These are phyloP conservation scores for Metridium senile DNA, from an alignment of 92 coral and sea anemone species.

Conservation along the genomic window DNA sequence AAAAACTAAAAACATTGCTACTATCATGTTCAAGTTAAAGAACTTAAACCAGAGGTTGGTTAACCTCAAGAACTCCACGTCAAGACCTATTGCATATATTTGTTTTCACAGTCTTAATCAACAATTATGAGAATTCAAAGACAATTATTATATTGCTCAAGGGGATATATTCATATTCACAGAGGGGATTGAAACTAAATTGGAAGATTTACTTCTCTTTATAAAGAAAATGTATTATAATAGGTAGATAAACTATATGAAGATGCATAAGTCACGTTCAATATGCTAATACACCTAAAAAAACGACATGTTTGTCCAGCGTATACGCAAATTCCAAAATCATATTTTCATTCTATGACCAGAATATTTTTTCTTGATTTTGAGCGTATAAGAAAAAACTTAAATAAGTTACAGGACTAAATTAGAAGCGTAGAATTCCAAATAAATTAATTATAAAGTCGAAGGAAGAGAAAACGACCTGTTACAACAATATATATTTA, in stretches of 20 bases:
- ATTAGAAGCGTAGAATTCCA: conserved; percentile 13
- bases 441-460: conserved; percentile 30
- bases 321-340: conserved; percentile 1
- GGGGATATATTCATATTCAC: not conserved
- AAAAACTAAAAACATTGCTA: not conserved
- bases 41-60: conserved; percentile 5
- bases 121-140: conserved; percentile 5
- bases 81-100: conserved; percentile 9
- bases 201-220: no score
- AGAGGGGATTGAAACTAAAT: no score
- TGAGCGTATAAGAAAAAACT: not conserved
- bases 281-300: conserved; percentile 1
- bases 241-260: not conserved
- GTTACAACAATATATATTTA: conserved; percentile 24
- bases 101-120: not conserved
- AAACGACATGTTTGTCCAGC: conserved; percentile 16
- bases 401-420: conserved; percentile 19
- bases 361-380: no score
- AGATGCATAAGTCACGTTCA: conserved; percentile 10
- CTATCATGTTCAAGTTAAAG: not conserved
- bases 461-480: conserved; percentile 17
- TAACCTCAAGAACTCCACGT: conserved; percentile 21
- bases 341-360: not conserved
- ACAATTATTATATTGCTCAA: not conserved
- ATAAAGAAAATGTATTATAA: not conserved